Evolutionary conservation across 2,797 vertebrate genomes (phyloP).

Genomic region (Propithecus perrieri): DNA sequence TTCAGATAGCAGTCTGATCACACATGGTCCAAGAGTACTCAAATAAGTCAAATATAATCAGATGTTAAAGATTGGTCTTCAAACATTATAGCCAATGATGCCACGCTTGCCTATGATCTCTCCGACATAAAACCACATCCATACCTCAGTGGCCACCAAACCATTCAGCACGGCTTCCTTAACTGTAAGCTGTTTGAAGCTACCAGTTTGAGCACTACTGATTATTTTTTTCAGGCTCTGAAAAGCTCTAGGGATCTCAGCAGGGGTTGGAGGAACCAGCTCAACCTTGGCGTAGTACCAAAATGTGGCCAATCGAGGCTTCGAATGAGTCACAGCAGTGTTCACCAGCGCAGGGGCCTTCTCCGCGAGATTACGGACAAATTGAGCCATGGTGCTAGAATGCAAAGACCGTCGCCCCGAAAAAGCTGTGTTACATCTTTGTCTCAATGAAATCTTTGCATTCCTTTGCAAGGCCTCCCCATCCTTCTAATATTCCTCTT

Average conservation of each 20-base stretch:
- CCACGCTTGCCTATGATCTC: slow-evolving; percentile 97
- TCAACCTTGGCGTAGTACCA: too few relatives aligned
- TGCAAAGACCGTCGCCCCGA: too few relatives aligned
- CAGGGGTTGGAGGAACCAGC: too few relatives aligned
- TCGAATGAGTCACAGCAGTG: too few relatives aligned
- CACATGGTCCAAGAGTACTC: too few relatives aligned
- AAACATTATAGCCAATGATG: slow-evolving; percentile 91
- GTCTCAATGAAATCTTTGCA: not conserved
- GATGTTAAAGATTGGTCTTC: too few relatives aligned
- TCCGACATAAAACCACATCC: slow-evolving; percentile 99
- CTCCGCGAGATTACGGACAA: too few relatives aligned
- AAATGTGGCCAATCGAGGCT: too few relatives aligned
- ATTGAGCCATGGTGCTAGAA: too few relatives aligned
- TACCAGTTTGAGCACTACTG: slow-evolving; percentile 87
- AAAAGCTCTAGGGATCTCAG: slow-evolving; percentile 61
- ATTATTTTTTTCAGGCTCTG: slow-evolving; percentile 88
- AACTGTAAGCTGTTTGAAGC: slow-evolving; percentile 92
- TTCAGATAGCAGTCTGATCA: too few relatives aligned
- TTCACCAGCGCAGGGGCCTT: too few relatives aligned
- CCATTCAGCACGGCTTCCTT: slow-evolving; percentile 95
- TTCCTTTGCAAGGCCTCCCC: not conserved
- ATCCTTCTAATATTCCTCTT: not conserved
- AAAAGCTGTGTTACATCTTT: not conserved
- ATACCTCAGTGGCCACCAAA: slow-evolving; percentile 94
- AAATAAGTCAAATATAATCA: too few relatives aligned